Base-by-base conservation (phyloP, 37 sponge, comb jelly and placozoan genomes). In the Beroe forskalii region DNA sequence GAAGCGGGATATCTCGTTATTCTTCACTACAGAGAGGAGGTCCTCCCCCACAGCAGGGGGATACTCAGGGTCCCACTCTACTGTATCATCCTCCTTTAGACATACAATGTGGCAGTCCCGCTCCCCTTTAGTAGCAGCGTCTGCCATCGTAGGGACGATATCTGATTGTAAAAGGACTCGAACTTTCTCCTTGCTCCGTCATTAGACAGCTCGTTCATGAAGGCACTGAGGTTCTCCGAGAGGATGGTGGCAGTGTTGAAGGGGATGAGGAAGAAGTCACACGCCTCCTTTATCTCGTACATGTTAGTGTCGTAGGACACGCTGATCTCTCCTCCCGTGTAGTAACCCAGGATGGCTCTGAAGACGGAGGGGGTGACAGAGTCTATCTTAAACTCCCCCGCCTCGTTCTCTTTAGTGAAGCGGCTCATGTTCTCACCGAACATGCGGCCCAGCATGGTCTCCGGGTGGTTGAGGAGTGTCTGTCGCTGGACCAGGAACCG, bases 81-180 rank as follows among this genome's bases (percentile, higher is more conserved):
- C 94, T 39, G 90, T 42, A 86, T 97, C 98, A 80, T 97, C 98
- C 4, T 97, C 98, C 90, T 90, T 93, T 48, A 97, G 89, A n/a
- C 95, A 91, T 19, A 97, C 96, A n/a, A 97, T 90, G 60, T 97
- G 98, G 64, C 98, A 97, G 91, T 96, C 98, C 62, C 98, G 86
- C 90, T 95, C 95, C 67, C 98, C 98, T 72, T 94, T 95, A 94
- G 76, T 62, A 0, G 96, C 94, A 92, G 94, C 93, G 48, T 92
- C 60, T 0, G 94, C 94, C 94, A 97, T 93, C 9, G 86, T 93
- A 62, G 94, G 94, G 22, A 97, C 83, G 20, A 97, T 60, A 9
- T 72, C 40, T 9, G 67, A 41, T 20, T 91, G 33, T 24, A 97
- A 72, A 93, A 95, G 42, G 48, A 64, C 40, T 94, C 94, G 92